Base-by-base conservation (phyloP, 2,888 invertebrate species). In the Drosophila diplacantha region DNA sequence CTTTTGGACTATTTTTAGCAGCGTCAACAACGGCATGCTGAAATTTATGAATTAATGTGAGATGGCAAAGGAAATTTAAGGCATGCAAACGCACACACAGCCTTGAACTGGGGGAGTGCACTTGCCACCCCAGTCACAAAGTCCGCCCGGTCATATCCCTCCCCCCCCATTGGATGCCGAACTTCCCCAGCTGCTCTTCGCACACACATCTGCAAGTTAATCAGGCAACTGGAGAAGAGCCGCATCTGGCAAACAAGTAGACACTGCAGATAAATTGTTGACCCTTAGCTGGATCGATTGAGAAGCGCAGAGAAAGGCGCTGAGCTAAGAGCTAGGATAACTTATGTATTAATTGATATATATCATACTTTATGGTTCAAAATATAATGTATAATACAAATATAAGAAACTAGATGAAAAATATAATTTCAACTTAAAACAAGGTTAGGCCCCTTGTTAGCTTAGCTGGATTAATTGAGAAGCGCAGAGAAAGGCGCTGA, bases 31-130 rank as follows among this genome's bases (percentile, higher is more conserved):
- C 61, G 54, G 41, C 62, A 50, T 39, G 50, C 50, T 64, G 50
- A 63, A 63, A 63, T 63, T 56, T 56, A 63, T 64, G 64, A 64
- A 63, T 64, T 64, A 64, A 64, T 56, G 58, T 18, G 46, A 16
- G 26, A 18, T 44, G 37, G 56, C 22, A 31, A 55, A 56, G 63
- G 32, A 49, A 63, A 51, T 64, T 57, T 53, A 41, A 65, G 50
- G 53, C 59, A 65, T 52, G 38, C 41, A 34, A 8, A 34, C 43
- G 38, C 24, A 64, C 24, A 32, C 32, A 22, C 44, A 47, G 61
- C 60, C 60, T 60, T 60, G 62, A 63, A 56, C 49, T 50, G 61
- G n/a, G 59, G 51, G 51, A 61, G 58, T 55, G 58, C 61, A 41
- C 47, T 57, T 41, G 39, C 54, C 34, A 9, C n/a, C 6, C 20